Evolutionary conservation across 2,113 vertebrate species (phyloP).

Genomic region (Cyrtonyx montezumae): DNA sequence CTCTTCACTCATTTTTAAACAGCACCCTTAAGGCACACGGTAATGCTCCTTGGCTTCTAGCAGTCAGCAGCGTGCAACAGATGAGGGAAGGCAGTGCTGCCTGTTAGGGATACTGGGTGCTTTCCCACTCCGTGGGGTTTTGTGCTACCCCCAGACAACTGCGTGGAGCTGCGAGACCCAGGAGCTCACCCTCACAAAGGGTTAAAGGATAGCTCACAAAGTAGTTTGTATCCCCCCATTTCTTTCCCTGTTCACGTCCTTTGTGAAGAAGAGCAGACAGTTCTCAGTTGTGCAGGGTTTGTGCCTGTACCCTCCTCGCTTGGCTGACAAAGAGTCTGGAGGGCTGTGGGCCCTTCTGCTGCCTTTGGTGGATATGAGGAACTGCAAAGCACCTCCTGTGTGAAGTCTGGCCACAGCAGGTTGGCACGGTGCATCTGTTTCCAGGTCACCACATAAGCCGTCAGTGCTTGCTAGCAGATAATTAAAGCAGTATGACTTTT

Average conservation of each 20-base stretch:
- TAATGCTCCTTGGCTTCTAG: not conserved
- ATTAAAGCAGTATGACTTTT: not conserved
- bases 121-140: not conserved
- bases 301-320: not conserved
- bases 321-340: not conserved
- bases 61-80: not conserved
- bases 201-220: slow-evolving; percentile 39
- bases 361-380: not conserved
- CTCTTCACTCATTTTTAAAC: not conserved
- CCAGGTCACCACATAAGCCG: not conserved
- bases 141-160: not conserved
- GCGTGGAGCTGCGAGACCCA: not conserved
- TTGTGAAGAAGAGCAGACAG: not conserved
- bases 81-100: not conserved
- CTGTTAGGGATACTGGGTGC: not conserved
- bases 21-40: not conserved
- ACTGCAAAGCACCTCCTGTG: not conserved
- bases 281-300: slow-evolving; percentile 1
- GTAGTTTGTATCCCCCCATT: slow-evolving; percentile 12
- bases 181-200: not conserved
- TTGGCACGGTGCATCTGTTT: not conserved
- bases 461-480: not conserved
- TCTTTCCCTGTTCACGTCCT: not conserved
- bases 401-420: not conserved
- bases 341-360: not conserved